Conservation (phyloP, 2,888 invertebrate species). For the Eupsilia transversa region DNA sequence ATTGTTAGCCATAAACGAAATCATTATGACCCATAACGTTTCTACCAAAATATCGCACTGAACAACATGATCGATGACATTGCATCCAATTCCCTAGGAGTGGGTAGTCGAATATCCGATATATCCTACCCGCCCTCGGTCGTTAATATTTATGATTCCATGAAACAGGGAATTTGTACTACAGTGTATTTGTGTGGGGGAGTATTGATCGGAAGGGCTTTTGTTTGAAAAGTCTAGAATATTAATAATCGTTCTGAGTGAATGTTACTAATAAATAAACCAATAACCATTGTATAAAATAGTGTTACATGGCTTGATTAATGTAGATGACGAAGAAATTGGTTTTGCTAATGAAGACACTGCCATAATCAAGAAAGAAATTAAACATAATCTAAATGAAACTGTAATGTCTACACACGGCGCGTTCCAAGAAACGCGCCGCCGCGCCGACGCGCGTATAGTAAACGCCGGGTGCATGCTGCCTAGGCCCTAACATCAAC, state of each 20-base stretch:
- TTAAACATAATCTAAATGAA: too few species aligned
- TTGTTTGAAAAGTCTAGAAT: conserved; percentile 27
- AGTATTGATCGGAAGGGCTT: conserved; percentile 48
- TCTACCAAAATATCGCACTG: conserved; percentile 35
- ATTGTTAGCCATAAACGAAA: conserved; percentile 29
- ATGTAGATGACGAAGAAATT: too few species aligned
- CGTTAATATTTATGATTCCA: conserved; percentile 66
- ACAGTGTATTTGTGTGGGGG: conserved; percentile 26
- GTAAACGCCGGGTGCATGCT: too few species aligned
- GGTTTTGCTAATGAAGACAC: too few species aligned
- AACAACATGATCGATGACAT: conserved; percentile 49
- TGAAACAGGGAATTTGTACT: conserved; percentile 46
- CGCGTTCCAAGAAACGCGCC: too few species aligned
- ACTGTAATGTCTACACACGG: too few species aligned
- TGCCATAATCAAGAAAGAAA: too few species aligned
- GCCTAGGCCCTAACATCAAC: not conserved
- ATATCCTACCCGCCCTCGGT: conserved; percentile 31
- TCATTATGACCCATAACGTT: conserved; percentile 42
- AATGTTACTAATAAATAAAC: too few species aligned
- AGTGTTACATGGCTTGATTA: too few species aligned
- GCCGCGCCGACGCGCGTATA: too few species aligned
- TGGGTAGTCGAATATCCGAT: conserved; percentile 39
- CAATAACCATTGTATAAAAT: too few species aligned
- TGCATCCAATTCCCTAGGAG: conserved; percentile 40
- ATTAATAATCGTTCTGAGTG: not conserved